Conservation (phyloP, 2,888 invertebrate species). For the Chydorus sphaericus region DNA sequence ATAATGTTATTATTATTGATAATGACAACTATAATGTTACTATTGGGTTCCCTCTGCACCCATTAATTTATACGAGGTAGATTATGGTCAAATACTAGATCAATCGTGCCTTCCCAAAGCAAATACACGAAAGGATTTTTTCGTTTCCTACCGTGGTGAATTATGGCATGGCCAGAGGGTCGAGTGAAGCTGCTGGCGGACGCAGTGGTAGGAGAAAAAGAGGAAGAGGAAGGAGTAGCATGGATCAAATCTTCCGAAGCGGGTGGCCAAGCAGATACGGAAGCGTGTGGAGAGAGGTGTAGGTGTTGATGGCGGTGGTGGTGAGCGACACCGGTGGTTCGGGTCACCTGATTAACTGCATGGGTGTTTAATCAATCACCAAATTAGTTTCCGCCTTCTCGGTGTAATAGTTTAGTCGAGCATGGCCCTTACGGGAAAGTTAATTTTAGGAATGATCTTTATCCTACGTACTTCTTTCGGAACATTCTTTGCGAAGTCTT, state of each 20-base stretch:
- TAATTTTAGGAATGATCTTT: not conserved
- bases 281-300: conserved; percentile 10
- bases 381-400: not conserved
- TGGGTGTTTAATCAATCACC: not conserved
- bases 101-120: too few species aligned
- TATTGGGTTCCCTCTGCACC: too few species aligned
- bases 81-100: too few species aligned
- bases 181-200: not conserved
- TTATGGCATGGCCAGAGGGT: too few species aligned
- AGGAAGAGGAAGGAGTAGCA: conserved; percentile 1
- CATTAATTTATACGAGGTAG: too few species aligned
- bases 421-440: not conserved
- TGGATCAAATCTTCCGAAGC: too few species aligned
- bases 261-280: conserved; percentile 11
- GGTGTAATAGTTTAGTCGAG: not conserved
- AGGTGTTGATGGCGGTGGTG: conserved; percentile 1
- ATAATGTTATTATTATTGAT: too few species aligned
- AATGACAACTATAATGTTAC: too few species aligned
- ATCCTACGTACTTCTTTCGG: conserved; percentile 70
- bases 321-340: conserved; percentile 3
- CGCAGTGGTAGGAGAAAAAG: not conserved
- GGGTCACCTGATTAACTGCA: conserved; percentile 4
- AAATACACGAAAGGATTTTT: too few species aligned
- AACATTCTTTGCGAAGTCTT: conserved; percentile 81
- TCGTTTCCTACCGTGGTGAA: too few species aligned